Evolutionary conservation across 1,140 invertebrate genomes (phyloP), one percentile per base, ranked within the genome.

Genomic region (Kradibia gibbosae): DNA sequence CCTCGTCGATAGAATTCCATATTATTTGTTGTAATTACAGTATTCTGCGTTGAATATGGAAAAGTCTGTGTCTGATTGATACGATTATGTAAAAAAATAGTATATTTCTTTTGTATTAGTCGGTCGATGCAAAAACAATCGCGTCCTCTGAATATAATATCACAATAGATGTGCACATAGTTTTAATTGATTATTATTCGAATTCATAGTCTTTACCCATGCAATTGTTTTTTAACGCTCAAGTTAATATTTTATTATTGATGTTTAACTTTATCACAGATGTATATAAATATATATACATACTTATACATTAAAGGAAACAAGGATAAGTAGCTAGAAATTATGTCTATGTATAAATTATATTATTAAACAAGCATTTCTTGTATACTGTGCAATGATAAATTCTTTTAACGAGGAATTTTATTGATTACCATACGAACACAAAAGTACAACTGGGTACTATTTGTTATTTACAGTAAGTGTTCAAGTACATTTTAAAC

Each of bases 1-100:
- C 42, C 31, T 48, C 57, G 39, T 17, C 50, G 17, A 11, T 25
- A 15, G 17, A 28, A 36, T 36, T 75, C 57, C n/a, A 67, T 42
- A 13, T 76, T 76, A 76, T 77, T 81, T 81, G 77, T 71, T 76
- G 48, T 81, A 73, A 81, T 42, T 75, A 53, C 73, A 81, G 80
- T 81, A 81, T 81, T 81, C 62, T 48, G 50, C 65, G 71, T 77
- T 81, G 76, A 60, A 57, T 60, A 48, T 45, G 57, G 28, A n/a
- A 17, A 25, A 60, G 25, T 74, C 55, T 57, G 28, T 20, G 45
- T 25, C 36, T 39, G 22, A n/a, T n/a, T n/a, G 25, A 57, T 71
- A 57, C 45, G 53, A 55, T 71, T 42, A 45, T 42, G 20, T 60
- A 75, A 60, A 60, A 42, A 22, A 22, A 22, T 77, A 57, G 36